Base-by-base conservation (phyloP, 2,888 invertebrate genomes). In the Leucania comma region DNA sequence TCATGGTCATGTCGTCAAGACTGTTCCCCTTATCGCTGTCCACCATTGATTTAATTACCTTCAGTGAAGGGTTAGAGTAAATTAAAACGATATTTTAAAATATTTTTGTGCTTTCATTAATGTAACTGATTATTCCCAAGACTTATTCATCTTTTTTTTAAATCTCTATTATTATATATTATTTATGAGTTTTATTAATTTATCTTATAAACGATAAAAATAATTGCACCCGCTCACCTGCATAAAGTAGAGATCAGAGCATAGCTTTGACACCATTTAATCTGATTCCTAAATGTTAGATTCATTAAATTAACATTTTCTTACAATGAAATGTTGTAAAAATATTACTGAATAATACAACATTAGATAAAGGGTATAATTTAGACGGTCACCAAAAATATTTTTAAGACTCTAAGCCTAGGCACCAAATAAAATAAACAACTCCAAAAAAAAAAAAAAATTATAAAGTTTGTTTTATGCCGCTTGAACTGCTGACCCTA, bases 1-100 rank as follows among this genome's bases (percentile, higher is more conserved):
- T 60, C 93, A 94, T 68, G 86, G 92, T 17, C 88, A 92, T 35
- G 81, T 93, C 84, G 94, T 96, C 50, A 95, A 92, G 89, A 50
- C 96, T 46, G 84, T 94, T 46, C 94, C 94, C 12, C 51, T 70
- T 14, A 75, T 70, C 0, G 94, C 91, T 32, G 70, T 94, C 76
- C 95, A 93, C 77, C 92, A 93, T 79, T 92, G 75, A 92, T 73
- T 87, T 79, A 6, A 68, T 38, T 68, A 35, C 72, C 71, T 79
- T 75, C 78, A 67, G 32, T 68, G 67, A 75, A 81, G 72, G 73
- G 32, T 50, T 75, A 80, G 59, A 67, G 22, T 80, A 80, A 67
- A 79, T 73, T 68, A 75, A 84, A 73, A 77, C 48, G 29, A 67
- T 72, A 68, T 70, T 70, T 75, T 51, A 57, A 58, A 12, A 14